These are phyloP conservation scores for Chaunax sp. DNA, from an alignment of 2,797 vertebrate genomes.

Conservation along the genomic window DNA sequence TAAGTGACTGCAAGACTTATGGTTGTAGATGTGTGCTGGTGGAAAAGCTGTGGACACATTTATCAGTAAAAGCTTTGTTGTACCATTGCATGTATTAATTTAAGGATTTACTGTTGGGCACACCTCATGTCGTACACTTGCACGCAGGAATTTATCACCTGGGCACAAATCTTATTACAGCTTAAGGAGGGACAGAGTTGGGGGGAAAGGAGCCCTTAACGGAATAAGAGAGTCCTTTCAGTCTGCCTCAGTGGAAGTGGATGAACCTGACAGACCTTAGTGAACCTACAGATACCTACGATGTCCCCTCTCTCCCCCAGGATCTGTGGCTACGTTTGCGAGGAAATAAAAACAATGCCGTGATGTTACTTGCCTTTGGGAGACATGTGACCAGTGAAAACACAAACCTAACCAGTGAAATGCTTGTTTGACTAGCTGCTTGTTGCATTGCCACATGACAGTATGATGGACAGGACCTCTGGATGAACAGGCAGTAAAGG, in stretches of 20 bases:
- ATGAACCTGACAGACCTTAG: slow-evolving; percentile 1
- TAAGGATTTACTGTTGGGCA: slow-evolving; percentile 26
- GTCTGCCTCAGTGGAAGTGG: background rate
- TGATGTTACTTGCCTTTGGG: too few relatives aligned
- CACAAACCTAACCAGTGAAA: background rate
- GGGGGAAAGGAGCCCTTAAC: slow-evolving; percentile 2
- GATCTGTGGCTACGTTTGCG: too few relatives aligned
- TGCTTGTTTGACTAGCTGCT: slow-evolving; percentile 9
- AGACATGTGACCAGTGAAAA: too few relatives aligned
- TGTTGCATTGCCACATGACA: slow-evolving; percentile 1
- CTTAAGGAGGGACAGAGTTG: background rate
- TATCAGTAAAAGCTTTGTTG: slow-evolving; percentile 47
- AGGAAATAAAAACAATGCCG: too few relatives aligned
- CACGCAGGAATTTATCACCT: slow-evolving; percentile 15
- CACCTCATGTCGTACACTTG: slow-evolving; percentile 19
- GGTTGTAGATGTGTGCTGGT: slow-evolving; percentile 56
- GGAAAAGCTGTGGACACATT: slow-evolving; percentile 63
- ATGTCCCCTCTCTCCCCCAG: too few relatives aligned
- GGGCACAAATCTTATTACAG: background rate
- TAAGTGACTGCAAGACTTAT: slow-evolving; percentile 38
- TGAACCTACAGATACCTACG: background rate
- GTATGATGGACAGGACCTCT: slow-evolving; percentile 43
- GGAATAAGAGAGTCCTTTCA: too few relatives aligned
- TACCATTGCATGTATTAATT: slow-evolving; percentile 28
- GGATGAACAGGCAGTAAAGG: slow-evolving; percentile 30